Evolutionary conservation across 2,888 invertebrate genomes (phyloP).

Genomic region (Trissolcus japonicus): DNA sequence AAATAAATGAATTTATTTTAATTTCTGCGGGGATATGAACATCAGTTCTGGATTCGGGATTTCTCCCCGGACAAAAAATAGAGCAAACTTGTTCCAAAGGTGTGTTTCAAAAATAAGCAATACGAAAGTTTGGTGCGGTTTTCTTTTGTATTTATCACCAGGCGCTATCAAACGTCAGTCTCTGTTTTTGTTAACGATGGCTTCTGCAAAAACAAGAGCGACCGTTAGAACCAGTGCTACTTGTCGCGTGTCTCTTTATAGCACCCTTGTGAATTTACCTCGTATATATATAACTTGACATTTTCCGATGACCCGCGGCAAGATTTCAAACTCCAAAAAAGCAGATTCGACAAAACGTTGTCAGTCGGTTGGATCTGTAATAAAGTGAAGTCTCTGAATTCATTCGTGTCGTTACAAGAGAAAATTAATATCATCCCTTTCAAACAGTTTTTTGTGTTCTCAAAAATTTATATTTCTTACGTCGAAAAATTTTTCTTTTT

Average conservation of each 20-base stretch:
- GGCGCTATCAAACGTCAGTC: too few relatives aligned
- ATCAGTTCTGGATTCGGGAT: too few relatives aligned
- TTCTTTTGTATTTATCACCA: too few relatives aligned
- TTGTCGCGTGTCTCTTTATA: conserved; percentile 42
- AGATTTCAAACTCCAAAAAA: conserved; percentile 37
- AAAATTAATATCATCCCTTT: conserved; percentile 27
- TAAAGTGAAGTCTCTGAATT: conserved; percentile 27
- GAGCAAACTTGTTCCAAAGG: conserved; percentile 2
- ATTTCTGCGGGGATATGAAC: too few relatives aligned
- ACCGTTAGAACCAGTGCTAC: conserved; percentile 13
- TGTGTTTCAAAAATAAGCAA: not conserved
- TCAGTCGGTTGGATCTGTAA: conserved; percentile 21
- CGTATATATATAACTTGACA: conserved; percentile 2
- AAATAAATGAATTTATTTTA: too few relatives aligned
- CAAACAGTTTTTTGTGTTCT: too few relatives aligned
- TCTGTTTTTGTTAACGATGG: conserved; percentile 18
- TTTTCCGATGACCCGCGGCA: conserved; percentile 35
- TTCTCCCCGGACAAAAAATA: too few relatives aligned
- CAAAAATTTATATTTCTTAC: too few relatives aligned
- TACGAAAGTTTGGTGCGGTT: conserved; percentile 1
- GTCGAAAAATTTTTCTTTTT: too few relatives aligned
- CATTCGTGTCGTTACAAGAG: conserved; percentile 25
- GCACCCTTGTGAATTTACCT: conserved; percentile 32
- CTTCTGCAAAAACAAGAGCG: not conserved
- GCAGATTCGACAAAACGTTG: conserved; percentile 40